Evolutionary conservation across 37 sponge, comb jelly and placozoan genomes (phyloP), one percentile per base, ranked within the genome.

Genomic region (Dysidea cf. avara): DNA sequence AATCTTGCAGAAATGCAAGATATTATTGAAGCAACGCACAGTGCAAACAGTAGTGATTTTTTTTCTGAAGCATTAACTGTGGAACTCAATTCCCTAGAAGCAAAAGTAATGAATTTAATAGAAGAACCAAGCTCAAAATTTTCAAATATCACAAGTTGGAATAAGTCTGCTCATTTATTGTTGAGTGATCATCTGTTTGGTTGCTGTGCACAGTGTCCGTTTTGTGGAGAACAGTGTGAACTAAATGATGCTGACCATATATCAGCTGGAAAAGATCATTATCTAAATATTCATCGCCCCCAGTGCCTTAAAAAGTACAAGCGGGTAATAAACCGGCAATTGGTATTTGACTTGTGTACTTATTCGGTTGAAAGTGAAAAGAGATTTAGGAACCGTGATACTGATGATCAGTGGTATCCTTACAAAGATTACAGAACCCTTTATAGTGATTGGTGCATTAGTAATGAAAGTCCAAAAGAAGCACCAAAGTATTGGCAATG

Each of bases 221-320:
- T n/a, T n/a, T n/a, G n/a, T n/a, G n/a, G n/a, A n/a, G 67, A 28
- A 40, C 67, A 66, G 21, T 66, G 67, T 39, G 67, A 66, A 34
- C 48, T 66, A 7, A 66, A 40, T 66, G 21, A 36, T 66, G 20
- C 30, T 7, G 38, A 66, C n/a, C 67, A 66, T 66, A 22, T 46
- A n/a, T 7, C 2, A 66, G 4, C 2, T 12, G 28, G 14, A 17
- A 61, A 66, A 66, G 46, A 43, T 43, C 67, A 66, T 46, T n/a
- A 4, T 14, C 4, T 39, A 40, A 22, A 66, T 34, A 43, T 43
- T 43, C 67, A 66, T 25, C 67, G 67, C 20, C 48, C 67, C 11
- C 67, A 39, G 38, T 66, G 67, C 12, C 67, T 66, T 20, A 46
- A 46, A n/a, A 46, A 46, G 3, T 39, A 25, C 14, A 20, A 28